phyloP scores from a whole-genome alignment of 1,140 invertebrate genomes.

The Heliconius hermathena region DNA sequence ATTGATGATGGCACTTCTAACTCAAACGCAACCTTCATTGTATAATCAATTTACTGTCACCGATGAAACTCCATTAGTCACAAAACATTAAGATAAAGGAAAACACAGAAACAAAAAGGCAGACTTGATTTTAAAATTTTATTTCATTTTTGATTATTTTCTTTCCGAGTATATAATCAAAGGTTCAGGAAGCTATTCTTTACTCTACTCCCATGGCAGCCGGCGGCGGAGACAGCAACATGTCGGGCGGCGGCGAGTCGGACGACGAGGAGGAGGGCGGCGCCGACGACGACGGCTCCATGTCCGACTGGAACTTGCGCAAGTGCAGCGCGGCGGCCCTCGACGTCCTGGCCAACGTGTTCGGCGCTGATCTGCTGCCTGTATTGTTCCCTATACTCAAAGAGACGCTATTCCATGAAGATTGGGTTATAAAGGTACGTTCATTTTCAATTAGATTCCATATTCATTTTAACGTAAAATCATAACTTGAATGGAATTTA shows the following conservation, averaged over 20 bases:
- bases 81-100: too few relatives aligned
- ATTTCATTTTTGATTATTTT: background rate
- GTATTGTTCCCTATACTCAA: conserved; percentile 97
- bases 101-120: too few relatives aligned
- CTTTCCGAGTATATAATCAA: conserved; percentile 20
- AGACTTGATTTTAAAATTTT: too few relatives aligned
- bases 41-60: too few relatives aligned
- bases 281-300: conserved; percentile 93
- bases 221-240: conserved; percentile 73
- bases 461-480: too few relatives aligned
- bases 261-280: conserved; percentile 92
- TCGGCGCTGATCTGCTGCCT: conserved; percentile 96
- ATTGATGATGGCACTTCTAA: too few relatives aligned
- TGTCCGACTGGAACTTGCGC: conserved; percentile 98
- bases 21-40: too few relatives aligned
- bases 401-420: conserved; percentile 96
- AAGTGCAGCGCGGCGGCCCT: conserved; percentile 99
- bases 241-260: conserved; percentile 85
- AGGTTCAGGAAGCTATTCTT: too few relatives aligned
- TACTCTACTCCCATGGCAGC: conserved; percentile 20
- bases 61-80: too few relatives aligned
- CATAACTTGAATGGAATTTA: too few relatives aligned
- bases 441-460: background rate
- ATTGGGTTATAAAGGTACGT: conserved; percentile 98
- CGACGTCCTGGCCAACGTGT: conserved; percentile 98